Evolutionary conservation across 2,797 vertebrate genomes (phyloP), one percentile per base, ranked within the genome.

Genomic region (Vespertilio murinus): DNA sequence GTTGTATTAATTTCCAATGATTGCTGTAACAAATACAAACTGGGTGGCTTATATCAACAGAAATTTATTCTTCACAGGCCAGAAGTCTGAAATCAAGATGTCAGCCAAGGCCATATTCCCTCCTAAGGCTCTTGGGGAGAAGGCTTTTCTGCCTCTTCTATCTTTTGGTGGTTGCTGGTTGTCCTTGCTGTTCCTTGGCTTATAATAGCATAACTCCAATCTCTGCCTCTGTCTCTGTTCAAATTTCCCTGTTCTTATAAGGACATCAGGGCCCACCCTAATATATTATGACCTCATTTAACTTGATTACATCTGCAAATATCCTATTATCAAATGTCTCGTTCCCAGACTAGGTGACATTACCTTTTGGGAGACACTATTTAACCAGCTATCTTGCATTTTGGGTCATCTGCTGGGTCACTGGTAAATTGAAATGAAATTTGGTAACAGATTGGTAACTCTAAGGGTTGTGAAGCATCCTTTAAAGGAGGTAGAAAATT

Each of bases 391-490:
- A 35, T 61, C 40, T 80, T 93, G 56, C 14, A 33, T 93, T 95
- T 96, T 64, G 56, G 42, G 77, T 82, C 10, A 30, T 91, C 20
- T 94, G 35, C n/a, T 59, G 23, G 67, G 70, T 91, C 70, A 38
- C 1, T 95, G 83, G 54, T 74, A 85, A 94, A 85, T 77, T 96
- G 77, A 80, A 94, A 71, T 87, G 96, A 94, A 94, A 93, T 82
- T 83, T 93, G 30, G 4, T 90, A 69, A 91, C 86, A 82, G 92
- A 93, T 52, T 92, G 90, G 54, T 84, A 93, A 96, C 91, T 80
- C 61, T 88, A 59, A 93, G 77, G 61, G 56, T 94, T 94, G 67
- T 40, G 79, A 95, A 49, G 52, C 14, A 80, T 70, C 65, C 74
- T 84, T 80, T 47, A 70, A 94, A 67, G 49, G 33, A 94, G 61